Evolutionary conservation across 1,140 invertebrate genomes (phyloP).

Genomic region (Acarapis woodi): DNA sequence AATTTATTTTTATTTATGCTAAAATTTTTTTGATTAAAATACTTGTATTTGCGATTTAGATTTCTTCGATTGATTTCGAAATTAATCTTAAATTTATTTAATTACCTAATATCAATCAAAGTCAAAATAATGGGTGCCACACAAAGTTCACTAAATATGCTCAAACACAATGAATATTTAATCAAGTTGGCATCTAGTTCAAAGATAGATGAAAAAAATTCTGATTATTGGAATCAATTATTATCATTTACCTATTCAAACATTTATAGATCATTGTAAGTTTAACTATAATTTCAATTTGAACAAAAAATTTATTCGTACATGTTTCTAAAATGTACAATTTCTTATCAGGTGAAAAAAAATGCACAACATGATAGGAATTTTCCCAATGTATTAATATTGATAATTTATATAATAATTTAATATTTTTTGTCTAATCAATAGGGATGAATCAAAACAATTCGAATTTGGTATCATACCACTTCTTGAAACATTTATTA

Average conservation of each 20-base stretch:
- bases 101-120: no score
- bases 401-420: constrained; percentile 11
- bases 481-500: constrained; percentile 2
- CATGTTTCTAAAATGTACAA: background rate
- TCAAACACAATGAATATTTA: constrained; percentile 49
- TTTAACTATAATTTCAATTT: constrained; percentile 10
- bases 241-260: constrained; percentile 55
- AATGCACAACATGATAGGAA: constrained; percentile 1
- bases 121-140: constrained; percentile 5
- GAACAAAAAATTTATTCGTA: background rate
- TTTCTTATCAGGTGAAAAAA: no score
- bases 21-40: no score
- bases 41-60: no score
- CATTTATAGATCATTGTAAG: constrained; percentile 37
- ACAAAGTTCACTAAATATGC: constrained; percentile 26
- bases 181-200: constrained; percentile 42
- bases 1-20: no score
- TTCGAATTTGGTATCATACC: constrained; percentile 6
- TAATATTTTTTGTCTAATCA: background rate
- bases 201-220: constrained; percentile 40
- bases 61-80: no score
- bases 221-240: constrained; percentile 75
- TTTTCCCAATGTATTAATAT: constrained; percentile 4
- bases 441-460: constrained; percentile 5
- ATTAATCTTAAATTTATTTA: no score